A percentile compares a stretch with the other conserved stretches of the same genome.
Conservation (phyloP, 2,797 vertebrate genomes). For the Phalloptychus januarius region DNA sequence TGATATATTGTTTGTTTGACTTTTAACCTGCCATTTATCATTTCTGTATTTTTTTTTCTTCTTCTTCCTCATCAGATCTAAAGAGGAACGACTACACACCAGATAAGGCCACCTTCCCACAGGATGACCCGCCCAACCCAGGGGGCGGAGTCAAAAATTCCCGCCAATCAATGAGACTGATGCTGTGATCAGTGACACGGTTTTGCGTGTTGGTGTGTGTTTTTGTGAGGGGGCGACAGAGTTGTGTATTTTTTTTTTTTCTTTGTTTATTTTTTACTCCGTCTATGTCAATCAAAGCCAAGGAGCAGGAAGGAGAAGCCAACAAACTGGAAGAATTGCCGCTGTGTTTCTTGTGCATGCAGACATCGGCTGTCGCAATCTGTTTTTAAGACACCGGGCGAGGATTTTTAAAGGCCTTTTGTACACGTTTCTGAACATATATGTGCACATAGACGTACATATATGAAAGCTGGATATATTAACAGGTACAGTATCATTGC, state of each 20-base stretch:
- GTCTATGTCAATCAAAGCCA: slow-evolving; percentile 51
- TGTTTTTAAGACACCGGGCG: slow-evolving; percentile 52
- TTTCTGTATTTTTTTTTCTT: not conserved
- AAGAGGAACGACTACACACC: slow-evolving; percentile 98
- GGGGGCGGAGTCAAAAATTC: slow-evolving; percentile 89
- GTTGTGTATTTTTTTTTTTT: not conserved
- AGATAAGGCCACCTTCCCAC: slow-evolving; percentile 92
- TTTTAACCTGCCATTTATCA: not conserved
- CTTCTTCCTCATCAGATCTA: slow-evolving; percentile 81
- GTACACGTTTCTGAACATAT: slow-evolving; percentile 63
- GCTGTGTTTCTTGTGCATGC: slow-evolving; percentile 63
- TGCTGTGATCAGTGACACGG: slow-evolving; percentile 81
- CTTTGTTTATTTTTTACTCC: not conserved
- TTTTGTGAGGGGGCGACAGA: not conserved
- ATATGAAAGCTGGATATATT: slow-evolving; percentile 81
- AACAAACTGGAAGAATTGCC: slow-evolving; percentile 64
- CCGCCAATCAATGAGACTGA: slow-evolving; percentile 87
- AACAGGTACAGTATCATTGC: slow-evolving; percentile 83
- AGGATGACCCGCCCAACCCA: slow-evolving; percentile 88
- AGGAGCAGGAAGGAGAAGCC: slow-evolving; percentile 36
- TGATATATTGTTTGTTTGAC: not conserved
- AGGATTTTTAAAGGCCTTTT: slow-evolving; percentile 70
- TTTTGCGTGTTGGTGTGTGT: not conserved
- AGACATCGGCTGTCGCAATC: slow-evolving; percentile 53
- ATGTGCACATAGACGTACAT: slow-evolving; percentile 18